Evolutionary conservation across 2,797 vertebrate genomes (phyloP), one percentile per base, ranked within the genome.

Genomic region (Cryptoprocta ferox): DNA sequence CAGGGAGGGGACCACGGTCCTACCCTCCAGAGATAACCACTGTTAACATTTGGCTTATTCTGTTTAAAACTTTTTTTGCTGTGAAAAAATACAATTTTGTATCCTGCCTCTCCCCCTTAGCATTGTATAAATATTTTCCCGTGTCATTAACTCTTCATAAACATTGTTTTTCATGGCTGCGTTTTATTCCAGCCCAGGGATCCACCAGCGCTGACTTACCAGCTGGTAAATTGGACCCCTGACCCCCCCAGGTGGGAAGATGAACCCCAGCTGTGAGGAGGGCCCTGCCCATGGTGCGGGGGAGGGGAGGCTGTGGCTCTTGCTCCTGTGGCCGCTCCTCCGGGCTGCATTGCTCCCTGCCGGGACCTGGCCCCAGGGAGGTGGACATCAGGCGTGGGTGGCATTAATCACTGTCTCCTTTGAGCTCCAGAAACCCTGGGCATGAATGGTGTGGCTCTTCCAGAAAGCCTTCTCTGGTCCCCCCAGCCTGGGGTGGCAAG

Each of bases 11-110:
- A 30, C 24, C 37, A 45, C 71, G 39, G 85, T 32, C 53, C 11
- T 42, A 30, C 42, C 42, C 30, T 89, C 80, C 65, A n/a, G 61
- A 93, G 76, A 81, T 53, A 91, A 59, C 28, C 37, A 24, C 94
- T 71, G 73, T 66, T 91, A 70, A 88, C 50, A 75, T 95, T 92
- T 85, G 82, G 28, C 59, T 89, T 89, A 21, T 39, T 88, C 42
- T 81, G 48, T 90, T 94, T 68, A 90, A 82, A 79, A 35, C 45
- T 71, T 50, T 56, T 82, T 94, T 84, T 88, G 56, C 66, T 89
- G 50, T 94, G 95, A 88, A 92, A 87, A 95, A 96, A 78, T 63
- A 75, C 28, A 68, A 18, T 88, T 86, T 94, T 92, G 48, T 32
- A 50, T 91, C 68, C 78, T 68, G 78, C 91, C 81, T 78, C 56